Evolutionary conservation across 2,113 vertebrate genomes (phyloP).

Genomic region (Nothocercus nigrocapillus): DNA sequence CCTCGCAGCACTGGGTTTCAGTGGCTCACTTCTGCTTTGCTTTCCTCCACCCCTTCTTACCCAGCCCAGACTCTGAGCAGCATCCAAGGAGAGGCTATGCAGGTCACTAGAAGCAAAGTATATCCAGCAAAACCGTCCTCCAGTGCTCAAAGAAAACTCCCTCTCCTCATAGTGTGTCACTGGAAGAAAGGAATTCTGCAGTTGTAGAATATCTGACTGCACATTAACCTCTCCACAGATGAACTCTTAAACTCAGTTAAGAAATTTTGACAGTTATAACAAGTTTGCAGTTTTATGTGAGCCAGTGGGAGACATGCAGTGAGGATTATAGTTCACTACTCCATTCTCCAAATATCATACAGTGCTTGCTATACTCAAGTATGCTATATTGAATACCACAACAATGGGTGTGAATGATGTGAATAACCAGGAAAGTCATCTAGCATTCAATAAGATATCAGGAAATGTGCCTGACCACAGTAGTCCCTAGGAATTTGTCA

Average conservation of each 20-base stretch:
- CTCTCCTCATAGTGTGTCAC: background rate
- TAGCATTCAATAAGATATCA: fast-evolving
- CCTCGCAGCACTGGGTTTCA: background rate
- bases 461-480: background rate
- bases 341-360: background rate
- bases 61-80: background rate
- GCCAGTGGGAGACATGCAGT: background rate
- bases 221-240: background rate
- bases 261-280: background rate
- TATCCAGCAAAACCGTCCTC: fast-evolving
- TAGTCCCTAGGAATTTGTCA: background rate
- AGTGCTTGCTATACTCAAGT: background rate
- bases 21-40: background rate
- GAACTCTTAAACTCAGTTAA: background rate
- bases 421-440: background rate
- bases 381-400: background rate
- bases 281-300: background rate
- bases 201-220: background rate
- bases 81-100: background rate
- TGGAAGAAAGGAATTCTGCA: background rate
- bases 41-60: background rate
- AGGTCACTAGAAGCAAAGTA: background rate
- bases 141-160: background rate
- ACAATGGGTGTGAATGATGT: background rate
- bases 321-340: background rate